A percentile compares a stretch with the other conserved stretches of the same genome.
Evolutionary conservation across 2,888 invertebrate species (phyloP).

Genomic region (Liopterus haemorrhoidalis): DNA sequence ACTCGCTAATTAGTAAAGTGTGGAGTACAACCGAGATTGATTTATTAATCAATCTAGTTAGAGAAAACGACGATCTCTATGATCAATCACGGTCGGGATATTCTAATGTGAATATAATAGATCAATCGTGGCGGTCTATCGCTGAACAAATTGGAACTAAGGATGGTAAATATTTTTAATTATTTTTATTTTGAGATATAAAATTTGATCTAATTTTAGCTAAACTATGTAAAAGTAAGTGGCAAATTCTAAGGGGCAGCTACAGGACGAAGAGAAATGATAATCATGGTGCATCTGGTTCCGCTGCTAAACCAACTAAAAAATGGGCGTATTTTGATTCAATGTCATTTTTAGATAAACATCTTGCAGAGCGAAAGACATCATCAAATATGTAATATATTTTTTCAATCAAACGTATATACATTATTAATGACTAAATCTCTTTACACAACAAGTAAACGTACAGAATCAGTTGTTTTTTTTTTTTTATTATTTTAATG

Average conservation of each 20-base stretch:
- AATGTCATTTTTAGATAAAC: conserved; percentile 5
- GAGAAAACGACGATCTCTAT: conserved; percentile 5
- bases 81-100: conserved; percentile 5
- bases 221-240: conserved; percentile 8
- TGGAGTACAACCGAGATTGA: conserved; percentile 4
- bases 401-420: background rate
- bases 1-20: conserved; percentile 1
- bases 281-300: background rate
- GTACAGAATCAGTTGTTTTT: too few relatives aligned
- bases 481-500: too few relatives aligned
- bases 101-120: conserved; percentile 6
- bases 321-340: conserved; percentile 6
- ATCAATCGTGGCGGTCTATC: conserved; percentile 5
- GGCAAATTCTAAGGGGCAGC: conserved; percentile 1
- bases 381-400: conserved; percentile 2
- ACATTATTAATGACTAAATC: too few relatives aligned
- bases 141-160: conserved; percentile 3
- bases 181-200: background rate
- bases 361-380: conserved; percentile 4
- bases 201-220: conserved; percentile 2
- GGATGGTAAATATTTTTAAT: conserved; percentile 3
- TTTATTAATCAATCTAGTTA: conserved; percentile 13
- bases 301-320: conserved; percentile 3
- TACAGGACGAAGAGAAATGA: background rate
- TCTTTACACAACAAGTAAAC: too few relatives aligned